Evolutionary conservation across 2,113 vertebrate genomes (phyloP), one percentile per base, ranked within the genome.

Genomic region (Caranx ignobilis): DNA sequence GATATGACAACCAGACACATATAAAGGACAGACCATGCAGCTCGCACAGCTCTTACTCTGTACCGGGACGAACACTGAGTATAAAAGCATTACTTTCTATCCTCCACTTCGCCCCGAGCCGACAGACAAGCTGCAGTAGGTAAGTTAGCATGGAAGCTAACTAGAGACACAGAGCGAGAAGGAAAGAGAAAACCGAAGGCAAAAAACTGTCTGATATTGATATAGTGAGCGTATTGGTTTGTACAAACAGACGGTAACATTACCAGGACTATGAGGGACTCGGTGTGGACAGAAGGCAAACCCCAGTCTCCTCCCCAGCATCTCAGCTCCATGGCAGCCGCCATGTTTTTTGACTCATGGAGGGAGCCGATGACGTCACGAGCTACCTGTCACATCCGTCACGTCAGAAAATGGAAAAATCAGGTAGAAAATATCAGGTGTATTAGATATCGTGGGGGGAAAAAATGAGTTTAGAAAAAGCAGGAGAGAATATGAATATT

Each of bases 231-330:
- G 6, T 35, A 3, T 19, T 4, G 9, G 37, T 37, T 55, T 11
- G 15, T 12, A 56, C 34, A 34, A 55, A 50, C 41, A 39, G 47
- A 34, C n/a, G 41, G 21, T 2, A 54, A 62, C 31, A 35, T 96
- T 96, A 99, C 98, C 97, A 98, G 93, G 26, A 99, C 96, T 69
- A 96, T 92, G 26, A 99, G 93, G 15, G 95, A 97, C 83, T 99
- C 97, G 59, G 95, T 95, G 92, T 99, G 97, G 6, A 98, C 93
- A 12, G 98, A 98, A 2, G 97, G 98, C 67, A 99, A 90, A 62
- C 96, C 97, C 98, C 97, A 99, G 54, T 93, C 98, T 56, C 94
- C 96, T 77, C 96, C 97, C 98, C 97, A 99, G 92, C 97, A 99
- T 75, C 94, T 95, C 85, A 99, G 95, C 91, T 97, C 96, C 95